These are phyloP conservation scores for Leptinotarsa rubiginosa DNA, from an alignment of 2,888 invertebrate genomes.

Conservation along the genomic window DNA sequence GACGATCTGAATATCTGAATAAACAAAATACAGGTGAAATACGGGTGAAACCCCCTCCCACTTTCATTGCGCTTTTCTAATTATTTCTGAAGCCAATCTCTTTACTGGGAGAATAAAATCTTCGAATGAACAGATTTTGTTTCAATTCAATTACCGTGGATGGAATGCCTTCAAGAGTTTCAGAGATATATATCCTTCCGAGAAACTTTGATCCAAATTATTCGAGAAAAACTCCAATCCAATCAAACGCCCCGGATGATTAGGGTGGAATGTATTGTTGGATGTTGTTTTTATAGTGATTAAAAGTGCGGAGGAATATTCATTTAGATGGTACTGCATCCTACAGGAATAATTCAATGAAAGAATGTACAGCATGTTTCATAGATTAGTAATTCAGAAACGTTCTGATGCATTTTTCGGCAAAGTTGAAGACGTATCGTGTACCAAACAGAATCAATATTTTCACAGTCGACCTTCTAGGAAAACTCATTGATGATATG, in stretches of 20 bases:
- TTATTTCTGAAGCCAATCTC: neutral
- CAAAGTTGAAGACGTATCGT: too few relatives aligned
- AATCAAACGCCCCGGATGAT: neutral
- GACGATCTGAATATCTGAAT: too few relatives aligned
- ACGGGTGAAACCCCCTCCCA: too few relatives aligned
- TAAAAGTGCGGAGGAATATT: neutral
- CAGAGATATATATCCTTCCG: neutral
- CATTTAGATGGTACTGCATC: neutral
- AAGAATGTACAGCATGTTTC: neutral
- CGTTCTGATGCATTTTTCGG: too few relatives aligned
- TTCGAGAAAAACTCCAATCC: conserved; percentile 3
- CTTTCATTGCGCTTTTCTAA: neutral
- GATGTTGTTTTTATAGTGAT: neutral
- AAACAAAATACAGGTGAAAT: too few relatives aligned
- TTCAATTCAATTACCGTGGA: neutral
- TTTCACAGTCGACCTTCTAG: too few relatives aligned
- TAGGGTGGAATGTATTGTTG: neutral
- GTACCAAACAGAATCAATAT: too few relatives aligned
- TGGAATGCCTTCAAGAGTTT: neutral
- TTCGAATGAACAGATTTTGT: neutral
- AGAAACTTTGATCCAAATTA: conserved; percentile 9
- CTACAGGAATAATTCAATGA: neutral
- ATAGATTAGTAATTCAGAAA: too few relatives aligned
- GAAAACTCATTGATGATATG: too few relatives aligned
- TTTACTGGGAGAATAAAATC: neutral